Evolutionary conservation across 2,113 vertebrate species (phyloP).

Genomic region (Kryptolebias marmoratus): DNA sequence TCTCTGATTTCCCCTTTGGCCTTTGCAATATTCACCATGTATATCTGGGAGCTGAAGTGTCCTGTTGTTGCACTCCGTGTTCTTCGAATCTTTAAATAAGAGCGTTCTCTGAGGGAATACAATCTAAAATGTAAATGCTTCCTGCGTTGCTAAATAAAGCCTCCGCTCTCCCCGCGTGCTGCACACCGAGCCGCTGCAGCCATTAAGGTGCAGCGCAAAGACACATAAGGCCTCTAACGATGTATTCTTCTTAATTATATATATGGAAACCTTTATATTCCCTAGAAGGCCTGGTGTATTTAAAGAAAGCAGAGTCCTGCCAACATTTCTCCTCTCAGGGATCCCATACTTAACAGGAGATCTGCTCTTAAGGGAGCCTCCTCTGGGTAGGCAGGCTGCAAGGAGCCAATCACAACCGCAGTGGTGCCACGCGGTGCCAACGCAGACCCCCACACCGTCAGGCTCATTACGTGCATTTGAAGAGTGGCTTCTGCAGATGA

Average conservation of each 20-base stretch:
- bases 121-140: constrained; percentile 60
- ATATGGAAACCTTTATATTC: constrained; percentile 77
- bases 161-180: background rate
- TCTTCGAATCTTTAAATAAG: background rate
- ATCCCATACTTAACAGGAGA: constrained; percentile 79
- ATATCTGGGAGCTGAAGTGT: background rate
- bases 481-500: constrained; percentile 39
- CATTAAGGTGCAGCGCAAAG: constrained; percentile 70
- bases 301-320: constrained; percentile 77
- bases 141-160: constrained; percentile 55
- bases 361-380: constrained; percentile 72
- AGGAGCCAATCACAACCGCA: constrained; percentile 58
- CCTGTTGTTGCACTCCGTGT: background rate
- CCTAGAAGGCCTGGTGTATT: constrained; percentile 70
- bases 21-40: background rate
- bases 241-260: constrained; percentile 77
- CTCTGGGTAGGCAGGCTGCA: constrained; percentile 60
- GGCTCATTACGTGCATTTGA: constrained; percentile 63
- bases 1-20: background rate
- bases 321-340: constrained; percentile 72
- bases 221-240: constrained; percentile 61
- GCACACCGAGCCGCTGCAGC: constrained; percentile 15
- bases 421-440: constrained; percentile 25
- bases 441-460: constrained; percentile 22
- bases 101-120: constrained; percentile 8